phyloP scores from a whole-genome alignment of 2,888 invertebrate species.

The Lasioglossum oenotherae region DNA sequence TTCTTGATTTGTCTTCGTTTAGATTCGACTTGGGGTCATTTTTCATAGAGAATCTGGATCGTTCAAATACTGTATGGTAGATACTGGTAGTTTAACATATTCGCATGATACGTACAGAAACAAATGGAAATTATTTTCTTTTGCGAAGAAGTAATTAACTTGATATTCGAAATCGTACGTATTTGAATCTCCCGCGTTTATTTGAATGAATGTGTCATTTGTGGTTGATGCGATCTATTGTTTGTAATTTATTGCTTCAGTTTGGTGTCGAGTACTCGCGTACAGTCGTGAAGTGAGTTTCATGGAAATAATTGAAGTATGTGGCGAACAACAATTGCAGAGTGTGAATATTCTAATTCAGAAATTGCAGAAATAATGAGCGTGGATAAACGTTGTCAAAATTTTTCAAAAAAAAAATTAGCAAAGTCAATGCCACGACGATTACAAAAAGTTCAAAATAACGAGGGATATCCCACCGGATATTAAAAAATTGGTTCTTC shows the following conservation, averaged over 20 bases:
- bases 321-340: background rate
- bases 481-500: no score
- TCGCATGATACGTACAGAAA: background rate
- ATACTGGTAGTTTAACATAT: background rate
- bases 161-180: no score
- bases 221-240: background rate
- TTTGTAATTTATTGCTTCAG: background rate
- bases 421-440: no score
- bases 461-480: no score
- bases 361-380: background rate
- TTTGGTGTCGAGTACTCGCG: background rate
- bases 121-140: background rate
- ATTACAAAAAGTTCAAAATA: no score
- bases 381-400: background rate
- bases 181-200: background rate
- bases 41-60: no score
- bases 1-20: no score
- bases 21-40: no score
- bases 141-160: background rate
- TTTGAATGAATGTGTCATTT: background rate
- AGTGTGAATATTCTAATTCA: no score
- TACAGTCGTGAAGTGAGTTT: background rate
- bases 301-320: background rate
- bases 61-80: no score
- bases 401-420: background rate